Conservation (phyloP, 92 coral and sea anemone species). For the Scolanthus callimorphus region DNA sequence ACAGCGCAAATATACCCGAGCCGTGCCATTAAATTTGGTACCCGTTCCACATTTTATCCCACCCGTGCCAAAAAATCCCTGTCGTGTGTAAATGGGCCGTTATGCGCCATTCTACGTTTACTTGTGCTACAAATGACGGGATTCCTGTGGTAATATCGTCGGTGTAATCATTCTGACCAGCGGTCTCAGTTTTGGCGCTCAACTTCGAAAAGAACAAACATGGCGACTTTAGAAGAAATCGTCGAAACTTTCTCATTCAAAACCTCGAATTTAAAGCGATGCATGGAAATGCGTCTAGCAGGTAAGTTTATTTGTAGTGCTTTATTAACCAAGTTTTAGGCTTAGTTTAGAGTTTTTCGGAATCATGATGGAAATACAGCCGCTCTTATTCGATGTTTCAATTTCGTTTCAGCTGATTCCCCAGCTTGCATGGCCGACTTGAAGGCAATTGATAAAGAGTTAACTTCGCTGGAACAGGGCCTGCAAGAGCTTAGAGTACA, state of each 20-base stretch:
- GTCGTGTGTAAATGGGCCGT: too few relatives aligned
- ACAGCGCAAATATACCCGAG: too few relatives aligned
- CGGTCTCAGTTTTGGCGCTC: conserved; percentile 37
- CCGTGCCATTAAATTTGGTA: too few relatives aligned
- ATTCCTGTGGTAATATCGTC: not conserved
- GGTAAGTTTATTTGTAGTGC: conserved; percentile 32
- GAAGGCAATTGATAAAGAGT: conserved; percentile 67
- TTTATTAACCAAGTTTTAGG: not conserved
- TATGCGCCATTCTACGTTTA: too few relatives aligned
- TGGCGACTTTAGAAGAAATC: conserved; percentile 33
- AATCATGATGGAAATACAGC: not conserved
- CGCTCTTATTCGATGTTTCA: not conserved
- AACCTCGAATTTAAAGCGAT: conserved; percentile 63
- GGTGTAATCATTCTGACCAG: not conserved
- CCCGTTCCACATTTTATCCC: too few relatives aligned
- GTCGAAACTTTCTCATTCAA: conserved; percentile 55
- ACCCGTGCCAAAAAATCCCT: too few relatives aligned
- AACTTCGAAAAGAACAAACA: conserved; percentile 9
- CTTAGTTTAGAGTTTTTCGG: not conserved
- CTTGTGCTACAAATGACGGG: too few relatives aligned
- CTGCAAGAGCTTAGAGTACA: conserved; percentile 45
- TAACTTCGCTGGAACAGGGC: conserved; percentile 59
- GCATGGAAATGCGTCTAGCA: conserved; percentile 81
- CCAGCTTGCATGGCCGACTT: conserved; percentile 55
- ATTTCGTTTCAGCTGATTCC: conserved; percentile 34